Evolutionary conservation across 2,888 invertebrate species (phyloP).

Genomic region (Creontiades dilutus): DNA sequence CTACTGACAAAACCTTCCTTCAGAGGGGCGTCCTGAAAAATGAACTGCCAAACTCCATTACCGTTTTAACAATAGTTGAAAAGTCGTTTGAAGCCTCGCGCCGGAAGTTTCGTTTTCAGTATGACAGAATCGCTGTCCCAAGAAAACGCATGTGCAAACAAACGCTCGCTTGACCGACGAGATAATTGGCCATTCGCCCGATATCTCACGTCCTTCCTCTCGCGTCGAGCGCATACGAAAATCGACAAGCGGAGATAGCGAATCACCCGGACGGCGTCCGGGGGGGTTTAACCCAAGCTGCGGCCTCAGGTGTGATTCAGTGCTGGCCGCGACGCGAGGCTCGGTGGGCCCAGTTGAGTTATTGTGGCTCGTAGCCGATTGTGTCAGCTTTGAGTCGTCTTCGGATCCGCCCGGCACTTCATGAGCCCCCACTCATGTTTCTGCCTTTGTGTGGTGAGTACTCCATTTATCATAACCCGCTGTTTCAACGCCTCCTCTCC

Average conservation of each 20-base stretch:
- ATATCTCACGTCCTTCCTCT: slow-evolving; percentile 24
- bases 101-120: not conserved
- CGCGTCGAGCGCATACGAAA: not conserved
- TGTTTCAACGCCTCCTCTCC: not conserved
- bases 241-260: not conserved
- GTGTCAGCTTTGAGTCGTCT: not conserved
- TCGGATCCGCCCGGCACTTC: not conserved
- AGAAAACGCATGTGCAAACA: not conserved
- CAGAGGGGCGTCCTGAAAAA: no score
- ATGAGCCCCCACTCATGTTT: slow-evolving; percentile 18
- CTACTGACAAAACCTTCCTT: no score
- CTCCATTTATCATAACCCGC: not conserved
- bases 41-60: no score
- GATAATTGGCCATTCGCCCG: not conserved
- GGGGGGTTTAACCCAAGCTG: not conserved
- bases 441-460: not conserved
- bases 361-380: not conserved
- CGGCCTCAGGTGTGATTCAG: not conserved
- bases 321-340: not conserved
- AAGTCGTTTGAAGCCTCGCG: no score
- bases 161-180: not conserved
- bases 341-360: not conserved
- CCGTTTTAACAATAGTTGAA: no score
- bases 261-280: not conserved
- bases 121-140: not conserved